phyloP scores from a whole-genome alignment of 2,113 vertebrate species.

The Sphaerodactylus townsendi region DNA sequence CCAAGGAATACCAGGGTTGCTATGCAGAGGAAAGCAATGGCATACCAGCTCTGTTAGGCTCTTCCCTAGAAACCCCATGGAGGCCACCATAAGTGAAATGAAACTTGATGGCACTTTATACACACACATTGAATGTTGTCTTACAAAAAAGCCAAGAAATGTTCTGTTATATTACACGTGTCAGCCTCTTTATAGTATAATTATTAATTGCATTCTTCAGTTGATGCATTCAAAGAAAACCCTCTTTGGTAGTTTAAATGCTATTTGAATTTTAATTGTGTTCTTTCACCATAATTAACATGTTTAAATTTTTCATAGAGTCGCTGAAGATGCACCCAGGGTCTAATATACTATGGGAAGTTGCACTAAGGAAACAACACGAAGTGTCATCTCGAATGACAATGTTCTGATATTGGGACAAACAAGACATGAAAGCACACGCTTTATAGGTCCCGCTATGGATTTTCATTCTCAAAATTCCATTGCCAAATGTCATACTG shows the following conservation, averaged over 20 bases:
- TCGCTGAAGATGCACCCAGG: not conserved
- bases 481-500: not conserved
- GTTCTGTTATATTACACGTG: conserved; percentile 3
- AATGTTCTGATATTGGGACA: not conserved
- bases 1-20: too few species aligned
- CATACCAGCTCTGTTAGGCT: too few species aligned
- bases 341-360: not conserved
- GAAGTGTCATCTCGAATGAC: not conserved
- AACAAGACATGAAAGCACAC: not conserved
- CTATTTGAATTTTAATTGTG: conserved; percentile 12
- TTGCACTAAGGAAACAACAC: not conserved
- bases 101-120: too few species aligned
- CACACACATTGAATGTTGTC: not conserved
- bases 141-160: not conserved
- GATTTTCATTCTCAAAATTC: not conserved
- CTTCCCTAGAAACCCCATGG: too few species aligned
- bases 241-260: not conserved
- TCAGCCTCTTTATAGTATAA: not conserved
- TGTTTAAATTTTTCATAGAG: not conserved
- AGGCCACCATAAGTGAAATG: too few species aligned
- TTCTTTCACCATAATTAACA: conserved; percentile 13
- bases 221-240: not conserved
- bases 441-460: not conserved
- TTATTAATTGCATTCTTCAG: not conserved
- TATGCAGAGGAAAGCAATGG: too few species aligned